Conservation (phyloP, 2,797 vertebrate species). For the Karalla daura region DNA sequence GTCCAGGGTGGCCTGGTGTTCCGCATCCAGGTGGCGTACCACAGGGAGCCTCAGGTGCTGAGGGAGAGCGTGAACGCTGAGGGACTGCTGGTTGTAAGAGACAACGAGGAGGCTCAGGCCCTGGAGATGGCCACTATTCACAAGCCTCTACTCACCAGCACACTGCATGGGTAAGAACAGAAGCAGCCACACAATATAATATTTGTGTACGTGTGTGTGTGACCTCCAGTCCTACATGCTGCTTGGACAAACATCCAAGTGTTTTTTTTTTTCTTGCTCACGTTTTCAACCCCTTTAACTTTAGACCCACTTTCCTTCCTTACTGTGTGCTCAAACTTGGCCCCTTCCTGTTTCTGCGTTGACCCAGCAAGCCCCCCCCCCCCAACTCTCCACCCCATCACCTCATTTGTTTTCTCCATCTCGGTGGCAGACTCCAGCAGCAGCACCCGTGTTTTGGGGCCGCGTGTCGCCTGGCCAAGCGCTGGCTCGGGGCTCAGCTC, state of each 20-base stretch:
- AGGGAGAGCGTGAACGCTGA: slow-evolving; percentile 87
- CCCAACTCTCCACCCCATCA: no score
- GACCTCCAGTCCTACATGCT: not conserved
- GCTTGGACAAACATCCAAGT: not conserved
- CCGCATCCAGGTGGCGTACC: slow-evolving; percentile 93
- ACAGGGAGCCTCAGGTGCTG: slow-evolving; percentile 92
- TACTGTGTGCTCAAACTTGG: not conserved
- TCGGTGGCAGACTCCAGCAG: slow-evolving; percentile 90
- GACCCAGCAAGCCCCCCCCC: rapidly evolving
- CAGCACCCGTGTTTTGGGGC: slow-evolving; percentile 90
- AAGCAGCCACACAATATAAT: not conserved
- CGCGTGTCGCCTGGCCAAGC: slow-evolving; percentile 91
- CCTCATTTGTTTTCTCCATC: not conserved
- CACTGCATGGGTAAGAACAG: slow-evolving; percentile 90
- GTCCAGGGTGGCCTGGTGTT: slow-evolving; percentile 92
- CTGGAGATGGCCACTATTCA: slow-evolving; percentile 90
- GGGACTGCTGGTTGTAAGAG: slow-evolving; percentile 89
- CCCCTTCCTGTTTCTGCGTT: not conserved
- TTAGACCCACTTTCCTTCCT: not conserved
- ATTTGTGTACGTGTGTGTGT: not conserved
- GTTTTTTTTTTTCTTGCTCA: no score
- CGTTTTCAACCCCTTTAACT: not conserved
- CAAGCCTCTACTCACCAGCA: slow-evolving; percentile 91
- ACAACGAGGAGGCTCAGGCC: slow-evolving; percentile 89
- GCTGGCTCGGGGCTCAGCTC: slow-evolving; percentile 95